phyloP scores from a whole-genome alignment of 2,888 invertebrate species.

The Tholera decimalis region DNA sequence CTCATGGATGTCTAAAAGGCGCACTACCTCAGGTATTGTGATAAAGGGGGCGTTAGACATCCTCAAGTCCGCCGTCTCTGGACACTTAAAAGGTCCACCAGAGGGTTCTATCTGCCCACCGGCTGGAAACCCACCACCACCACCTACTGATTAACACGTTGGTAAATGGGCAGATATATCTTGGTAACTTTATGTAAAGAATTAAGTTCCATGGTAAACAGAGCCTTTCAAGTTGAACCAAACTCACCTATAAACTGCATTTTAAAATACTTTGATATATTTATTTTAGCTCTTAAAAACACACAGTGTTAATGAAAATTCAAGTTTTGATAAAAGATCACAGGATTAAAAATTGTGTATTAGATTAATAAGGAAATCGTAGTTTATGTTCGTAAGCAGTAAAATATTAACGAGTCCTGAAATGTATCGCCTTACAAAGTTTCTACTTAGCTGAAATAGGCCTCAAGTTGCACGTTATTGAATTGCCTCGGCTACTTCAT shows the following conservation, averaged over 20 bases:
- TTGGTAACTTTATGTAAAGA: too few species aligned
- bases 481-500: slow-evolving; percentile 75
- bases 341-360: not conserved
- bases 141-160: too few species aligned
- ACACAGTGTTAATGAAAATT: slow-evolving; percentile 2
- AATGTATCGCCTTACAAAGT: slow-evolving; percentile 41
- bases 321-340: not conserved
- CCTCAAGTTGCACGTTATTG: slow-evolving; percentile 68
- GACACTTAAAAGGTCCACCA: too few species aligned
- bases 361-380: slow-evolving; percentile 18
- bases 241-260: not conserved
- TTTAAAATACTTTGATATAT: too few species aligned
- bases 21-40: too few species aligned
- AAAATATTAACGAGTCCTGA: slow-evolving; percentile 29
- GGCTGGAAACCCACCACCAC: too few species aligned
- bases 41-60: too few species aligned
- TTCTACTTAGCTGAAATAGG: slow-evolving; percentile 63
- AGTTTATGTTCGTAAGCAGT: slow-evolving; percentile 15
- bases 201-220: not conserved
- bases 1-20: too few species aligned
- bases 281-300: too few species aligned
- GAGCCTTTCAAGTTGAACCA: not conserved
- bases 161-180: too few species aligned
- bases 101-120: too few species aligned
- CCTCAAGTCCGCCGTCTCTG: too few species aligned